Base-by-base conservation (phyloP, 2,888 invertebrate genomes). In the Microctonus aethiopoides region DNA sequence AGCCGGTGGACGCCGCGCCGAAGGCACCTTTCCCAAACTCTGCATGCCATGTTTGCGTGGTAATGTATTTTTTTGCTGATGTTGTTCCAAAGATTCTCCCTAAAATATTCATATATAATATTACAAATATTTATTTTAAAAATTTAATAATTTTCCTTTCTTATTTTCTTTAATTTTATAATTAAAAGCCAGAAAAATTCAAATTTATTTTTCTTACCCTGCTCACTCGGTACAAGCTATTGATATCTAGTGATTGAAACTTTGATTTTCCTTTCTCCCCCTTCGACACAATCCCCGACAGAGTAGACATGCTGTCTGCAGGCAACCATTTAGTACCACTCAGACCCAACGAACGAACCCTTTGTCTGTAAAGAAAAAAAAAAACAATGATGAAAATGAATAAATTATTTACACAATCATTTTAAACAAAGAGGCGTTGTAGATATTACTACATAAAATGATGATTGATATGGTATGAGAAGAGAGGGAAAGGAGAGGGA, bases 31-130 rank as follows among this genome's bases (percentile, higher is more conserved):
- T 90, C 99, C 99, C 93, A 99, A 93, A 91, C 94, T 95, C 94
- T 99, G 99, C 94, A 99, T 96, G 92, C 98, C 98, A 97, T 98
- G 97, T 93, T 98, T 98, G 89, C 95, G 95, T 87, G 94, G 93
- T 89, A 94, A 92, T 90, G 94, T 93, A 89, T 92, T 94, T 89
- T 95, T 95, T 84, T 94, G 94, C 88, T 93, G 93, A 85, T 94
- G 93, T 86, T 94, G 94, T 89, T 96, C 95, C 84, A 92, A 93
- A 88, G 93, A 92, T 89, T 95, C 94, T 87, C 94, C 94, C 95
- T 95, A 82, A 66, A 87, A 86, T 68, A 71, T 74, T 68, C 74
- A 72, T 71, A 70, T 46, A 22, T 20, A 61, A 39, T 22, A 4
- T 5, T 22, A 11, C 10, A 10, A 68, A 10, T 7, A 13, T 20